Evolutionary conservation across 2,797 vertebrate species (phyloP), one percentile per base, ranked within the genome.

Genomic region (Melanotaenia boesemani): DNA sequence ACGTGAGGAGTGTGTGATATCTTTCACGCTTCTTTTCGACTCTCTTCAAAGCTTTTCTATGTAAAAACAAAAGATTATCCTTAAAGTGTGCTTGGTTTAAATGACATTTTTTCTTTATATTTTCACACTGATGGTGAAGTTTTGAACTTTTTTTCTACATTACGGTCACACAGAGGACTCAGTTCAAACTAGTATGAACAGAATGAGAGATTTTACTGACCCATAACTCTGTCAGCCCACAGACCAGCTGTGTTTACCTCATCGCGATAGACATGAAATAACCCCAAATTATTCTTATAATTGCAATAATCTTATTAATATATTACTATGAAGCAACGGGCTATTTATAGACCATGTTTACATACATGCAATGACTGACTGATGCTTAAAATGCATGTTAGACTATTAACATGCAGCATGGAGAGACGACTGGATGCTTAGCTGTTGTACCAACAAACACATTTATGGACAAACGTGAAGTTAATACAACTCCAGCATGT

Each of bases 391-490:
- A 34, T 34, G 32, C 32, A 34, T 8, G 32, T 34, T 8, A 22
- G 57, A 13, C 18, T 39, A 65, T 36, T 7, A 34, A 60, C 52
- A 75, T 0, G 39, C 55, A 30, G 18, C 20, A 59, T 63, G 59
- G 39, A 82, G 64, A 55, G 63, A 60, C 73, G 46, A 32, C 66
- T 81, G 66, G 67, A 84, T 63, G 76, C 74, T 77, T 56, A 36
- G 62, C 32, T 34, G 6, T 52, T 70, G 54, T 60, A 59, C 39
- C 39, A 41, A 41, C 39, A 41, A 41, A 41, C 39, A 41, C 39
- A 34, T 63, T 22, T 57, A n/a, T 32, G 52, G 32, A 71, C 26
- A 59, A 52, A 36, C 36, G 22, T 2, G 65, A 85, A 86, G 77
- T 81, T 41, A 46, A 72, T 37, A 54, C 6, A 37, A 74, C 8